Conservation (phyloP, 2,888 invertebrate species). For the Anthoptus insignis region DNA sequence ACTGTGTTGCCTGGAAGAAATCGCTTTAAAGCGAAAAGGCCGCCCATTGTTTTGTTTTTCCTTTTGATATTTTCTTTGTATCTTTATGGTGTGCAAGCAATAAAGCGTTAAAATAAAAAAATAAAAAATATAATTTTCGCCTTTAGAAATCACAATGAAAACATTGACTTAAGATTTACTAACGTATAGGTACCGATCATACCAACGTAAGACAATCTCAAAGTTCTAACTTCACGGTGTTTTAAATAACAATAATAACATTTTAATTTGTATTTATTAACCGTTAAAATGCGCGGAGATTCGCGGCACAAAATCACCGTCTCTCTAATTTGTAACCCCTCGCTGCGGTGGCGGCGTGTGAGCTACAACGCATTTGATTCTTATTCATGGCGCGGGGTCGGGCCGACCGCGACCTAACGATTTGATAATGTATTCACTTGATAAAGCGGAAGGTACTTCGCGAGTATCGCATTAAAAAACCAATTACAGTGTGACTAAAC, state of each 20-base stretch:
- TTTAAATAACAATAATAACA: constrained; percentile 63
- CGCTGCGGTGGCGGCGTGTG: constrained; percentile 53
- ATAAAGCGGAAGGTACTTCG: constrained; percentile 85
- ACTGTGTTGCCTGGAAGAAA: no score
- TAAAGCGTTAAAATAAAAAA: no score
- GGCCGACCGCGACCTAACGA: constrained; percentile 78
- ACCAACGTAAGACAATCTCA: no score
- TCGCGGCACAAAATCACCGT: constrained; percentile 69
- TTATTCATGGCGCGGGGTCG: constrained; percentile 78
- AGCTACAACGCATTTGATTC: constrained; percentile 80
- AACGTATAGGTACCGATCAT: no score
- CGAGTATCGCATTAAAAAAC: constrained; percentile 85
- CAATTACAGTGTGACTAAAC: constrained; percentile 86
- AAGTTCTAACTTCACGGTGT: no score
- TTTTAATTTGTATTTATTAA: constrained; percentile 79
- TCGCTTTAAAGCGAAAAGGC: no score
- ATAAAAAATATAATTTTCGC: no score
- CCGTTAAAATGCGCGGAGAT: constrained; percentile 70
- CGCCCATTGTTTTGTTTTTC: no score
- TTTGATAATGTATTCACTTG: constrained; percentile 87
- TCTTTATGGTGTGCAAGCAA: no score
- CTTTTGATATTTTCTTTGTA: no score
- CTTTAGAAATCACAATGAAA: no score
- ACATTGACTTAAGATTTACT: no score
- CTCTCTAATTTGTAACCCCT: constrained; percentile 80